Evolutionary conservation across 2,888 invertebrate species (phyloP).

Genomic region (Acronicta psi): DNA sequence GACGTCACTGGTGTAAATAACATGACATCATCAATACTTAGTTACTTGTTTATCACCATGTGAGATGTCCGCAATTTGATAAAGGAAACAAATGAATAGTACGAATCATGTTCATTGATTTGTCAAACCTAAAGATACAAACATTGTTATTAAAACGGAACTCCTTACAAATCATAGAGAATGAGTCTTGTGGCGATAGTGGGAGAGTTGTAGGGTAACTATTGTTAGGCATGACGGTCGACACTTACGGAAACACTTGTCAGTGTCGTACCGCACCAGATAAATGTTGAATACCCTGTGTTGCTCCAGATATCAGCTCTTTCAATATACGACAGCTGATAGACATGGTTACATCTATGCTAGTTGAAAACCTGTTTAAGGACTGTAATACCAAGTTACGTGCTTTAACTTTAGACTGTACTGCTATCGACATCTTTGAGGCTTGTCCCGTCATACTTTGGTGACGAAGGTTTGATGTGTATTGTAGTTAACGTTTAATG

Average conservation of each 20-base stretch:
- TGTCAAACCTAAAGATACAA: constrained; percentile 72
- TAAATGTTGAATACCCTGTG: constrained; percentile 73
- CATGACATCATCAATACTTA: constrained; percentile 1
- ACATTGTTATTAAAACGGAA: constrained; percentile 78
- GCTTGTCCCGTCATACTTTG: constrained; percentile 23
- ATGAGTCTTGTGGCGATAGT: constrained; percentile 78
- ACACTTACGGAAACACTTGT: constrained; percentile 85
- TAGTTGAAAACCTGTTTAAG: constrained; percentile 5
- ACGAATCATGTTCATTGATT: constrained; percentile 59
- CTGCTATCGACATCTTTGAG: constrained; percentile 35
- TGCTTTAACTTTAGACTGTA: constrained; percentile 26
- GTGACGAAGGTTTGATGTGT: constrained; percentile 37
- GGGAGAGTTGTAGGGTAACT: constrained; percentile 75
- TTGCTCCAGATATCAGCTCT: constrained; percentile 49
- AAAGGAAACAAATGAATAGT: constrained; percentile 25
- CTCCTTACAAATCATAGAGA: constrained; percentile 82
- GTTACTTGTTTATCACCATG: constrained; percentile 1
- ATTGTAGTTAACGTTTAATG: neutral
- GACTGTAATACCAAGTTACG: constrained; percentile 1
- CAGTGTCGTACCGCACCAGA: constrained; percentile 76
- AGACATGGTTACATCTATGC: constrained; percentile 39
- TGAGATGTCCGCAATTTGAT: constrained; percentile 14
- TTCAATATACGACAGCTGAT: constrained; percentile 60
- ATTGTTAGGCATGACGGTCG: constrained; percentile 81
- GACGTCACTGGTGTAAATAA: neutral